Conservation (phyloP, 2,888 invertebrate genomes). For the Eristalis intricaria region DNA sequence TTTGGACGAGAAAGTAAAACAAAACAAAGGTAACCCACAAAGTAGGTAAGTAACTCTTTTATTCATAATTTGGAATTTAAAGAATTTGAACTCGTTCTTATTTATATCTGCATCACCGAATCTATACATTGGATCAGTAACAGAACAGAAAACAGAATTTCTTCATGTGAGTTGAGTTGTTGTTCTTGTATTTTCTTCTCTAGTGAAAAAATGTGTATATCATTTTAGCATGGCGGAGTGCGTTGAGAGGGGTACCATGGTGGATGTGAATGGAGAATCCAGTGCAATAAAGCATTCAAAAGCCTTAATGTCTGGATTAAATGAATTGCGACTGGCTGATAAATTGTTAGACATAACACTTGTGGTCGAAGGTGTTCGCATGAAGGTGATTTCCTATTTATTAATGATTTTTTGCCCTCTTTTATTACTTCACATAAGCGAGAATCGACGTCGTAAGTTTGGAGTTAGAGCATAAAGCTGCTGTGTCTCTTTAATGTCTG, state of each 20-base stretch:
- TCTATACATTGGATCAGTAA: not conserved
- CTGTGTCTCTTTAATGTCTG: not conserved
- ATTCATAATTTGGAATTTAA: not conserved
- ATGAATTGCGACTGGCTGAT: slow-evolving; percentile 84
- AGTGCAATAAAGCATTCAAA: slow-evolving; percentile 25
- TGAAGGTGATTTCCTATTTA: slow-evolving; percentile 82
- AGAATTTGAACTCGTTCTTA: not conserved
- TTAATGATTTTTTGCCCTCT: not conserved
- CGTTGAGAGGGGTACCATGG: slow-evolving; percentile 12
- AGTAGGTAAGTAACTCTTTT: not conserved
- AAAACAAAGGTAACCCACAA: not conserved
- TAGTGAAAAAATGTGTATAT: not conserved
- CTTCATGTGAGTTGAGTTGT: not conserved
- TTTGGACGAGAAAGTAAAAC: not conserved
- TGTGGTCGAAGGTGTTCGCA: slow-evolving; percentile 85
- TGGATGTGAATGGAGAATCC: slow-evolving; percentile 19
- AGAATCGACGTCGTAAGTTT: not conserved
- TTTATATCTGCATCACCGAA: not conserved
- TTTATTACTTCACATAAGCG: not conserved
- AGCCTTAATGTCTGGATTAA: slow-evolving; percentile 82
- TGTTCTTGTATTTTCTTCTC: not conserved
- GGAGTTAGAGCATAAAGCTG: too few species aligned
- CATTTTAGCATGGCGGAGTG: not conserved
- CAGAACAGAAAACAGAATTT: not conserved
- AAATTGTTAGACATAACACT: slow-evolving; percentile 86